These are phyloP conservation scores for Alviniconcha marisindica DNA, from an alignment of 1,140 invertebrate genomes.

Conservation along the genomic window DNA sequence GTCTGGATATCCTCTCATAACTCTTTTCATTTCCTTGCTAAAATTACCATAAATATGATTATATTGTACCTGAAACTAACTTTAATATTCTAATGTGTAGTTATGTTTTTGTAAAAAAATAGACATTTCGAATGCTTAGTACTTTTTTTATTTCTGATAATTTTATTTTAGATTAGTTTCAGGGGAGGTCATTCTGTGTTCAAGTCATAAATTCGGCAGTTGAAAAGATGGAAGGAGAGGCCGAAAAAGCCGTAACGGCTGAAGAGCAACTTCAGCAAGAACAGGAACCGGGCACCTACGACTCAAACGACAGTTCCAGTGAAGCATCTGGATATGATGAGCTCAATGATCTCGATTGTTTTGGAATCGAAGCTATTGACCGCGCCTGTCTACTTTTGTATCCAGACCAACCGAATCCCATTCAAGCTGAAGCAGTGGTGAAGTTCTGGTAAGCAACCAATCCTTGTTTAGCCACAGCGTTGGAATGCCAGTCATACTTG, in stretches of 20 bases:
- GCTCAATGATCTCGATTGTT: conserved; percentile 52
- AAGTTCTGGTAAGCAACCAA: conserved; percentile 88
- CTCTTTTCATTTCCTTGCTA: too few species aligned
- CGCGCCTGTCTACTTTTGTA: conserved; percentile 87
- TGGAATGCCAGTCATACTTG: conserved; percentile 34
- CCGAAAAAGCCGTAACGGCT: conserved; percentile 15
- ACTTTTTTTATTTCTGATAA: background rate
- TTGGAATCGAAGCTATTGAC: conserved; percentile 88
- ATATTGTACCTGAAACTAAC: too few species aligned
- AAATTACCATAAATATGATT: too few species aligned
- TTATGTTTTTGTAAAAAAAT: background rate
- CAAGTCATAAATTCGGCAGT: conserved; percentile 21
- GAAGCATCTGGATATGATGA: conserved; percentile 48
- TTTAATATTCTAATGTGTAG: background rate
- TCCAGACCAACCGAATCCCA: conserved; percentile 91
- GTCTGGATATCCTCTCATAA: background rate
- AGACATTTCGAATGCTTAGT: background rate
- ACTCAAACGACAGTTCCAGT: conserved; percentile 33
- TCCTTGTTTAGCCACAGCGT: background rate
- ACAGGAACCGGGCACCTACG: background rate
- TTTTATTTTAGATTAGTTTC: background rate
- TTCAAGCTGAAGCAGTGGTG: conserved; percentile 92
- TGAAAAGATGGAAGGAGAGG: conserved; percentile 19
- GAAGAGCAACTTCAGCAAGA: background rate
- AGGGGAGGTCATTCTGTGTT: conserved; percentile 14